Base-by-base conservation (phyloP, 2,113 vertebrate species). In the Limnothrissa miodon region DNA sequence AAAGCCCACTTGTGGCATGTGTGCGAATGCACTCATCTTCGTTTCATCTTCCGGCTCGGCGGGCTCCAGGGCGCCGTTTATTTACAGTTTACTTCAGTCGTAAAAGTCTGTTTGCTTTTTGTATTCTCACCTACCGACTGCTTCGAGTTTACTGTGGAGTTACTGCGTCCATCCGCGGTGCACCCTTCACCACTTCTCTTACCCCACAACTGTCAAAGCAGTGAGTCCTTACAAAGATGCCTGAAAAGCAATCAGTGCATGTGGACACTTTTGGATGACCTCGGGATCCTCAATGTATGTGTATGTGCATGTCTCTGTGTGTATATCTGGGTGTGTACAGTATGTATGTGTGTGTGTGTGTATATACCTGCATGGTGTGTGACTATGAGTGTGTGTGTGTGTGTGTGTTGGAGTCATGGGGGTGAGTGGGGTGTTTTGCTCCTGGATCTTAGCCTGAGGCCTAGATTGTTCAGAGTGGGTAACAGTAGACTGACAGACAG, bases 181-280 rank as follows among this genome's bases (percentile, higher is more conserved):
- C 56, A n/a, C n/a, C n/a, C n/a, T 9, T 7, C 6, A 1, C 21
- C 53, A 3, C 53, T 23, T 5, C 51, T 19, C 48, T 19, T n/a
- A 21, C 56, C 7, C 19, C 56, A 62, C 56, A n/a, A 7, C 59
- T 29, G 59, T 29, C 59, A 62, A 8, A 62, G n/a, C n/a, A 62
- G 59, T 62, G n/a, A 62, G 59, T 1, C 59, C 29, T 25, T 62
- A 85, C 89, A 91, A 84, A 88, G 83, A 84, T 84, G 15, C 80
- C 88, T 87, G 88, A 90, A 62, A 91, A 87, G 89, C 81, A 89
- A 92, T 92, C 89, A 89, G 90, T 82, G 90, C 91, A 88, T 91
- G 25, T 80, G 86, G 83, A 86, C 86, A 86, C 89, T 87, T 83
- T 15, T 78, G 33, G 51, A 83, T 88, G 83, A 90, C 84, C 87